Percentiles rank a stretch among this genome's conserved stretches.
These are phyloP conservation scores for Ormyrus nitidulus DNA, from an alignment of 2,888 invertebrate genomes.

Conservation along the genomic window DNA sequence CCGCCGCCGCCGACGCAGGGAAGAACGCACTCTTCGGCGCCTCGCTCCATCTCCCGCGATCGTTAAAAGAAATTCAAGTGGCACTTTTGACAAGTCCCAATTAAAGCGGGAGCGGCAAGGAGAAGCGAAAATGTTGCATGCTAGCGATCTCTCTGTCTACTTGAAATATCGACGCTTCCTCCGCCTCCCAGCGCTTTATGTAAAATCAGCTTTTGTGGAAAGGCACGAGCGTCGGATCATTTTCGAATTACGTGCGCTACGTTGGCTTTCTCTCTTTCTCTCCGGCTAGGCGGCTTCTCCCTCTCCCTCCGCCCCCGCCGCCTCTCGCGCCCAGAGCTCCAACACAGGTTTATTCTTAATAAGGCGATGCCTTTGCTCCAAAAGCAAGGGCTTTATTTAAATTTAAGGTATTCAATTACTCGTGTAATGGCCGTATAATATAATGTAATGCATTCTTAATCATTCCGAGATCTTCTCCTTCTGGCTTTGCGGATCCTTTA, in stretches of 20 bases:
- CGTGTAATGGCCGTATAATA: constrained; percentile 36
- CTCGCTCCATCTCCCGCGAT: constrained; percentile 28
- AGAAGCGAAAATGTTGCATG: constrained; percentile 38
- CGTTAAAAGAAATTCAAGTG: constrained; percentile 51
- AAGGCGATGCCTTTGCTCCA: constrained; percentile 34
- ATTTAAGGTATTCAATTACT: constrained; percentile 49
- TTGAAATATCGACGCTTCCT: constrained; percentile 26
- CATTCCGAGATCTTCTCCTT: not conserved
- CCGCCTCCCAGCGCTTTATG: constrained; percentile 29
- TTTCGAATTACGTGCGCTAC: constrained; percentile 44
- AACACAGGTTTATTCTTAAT: constrained; percentile 43
- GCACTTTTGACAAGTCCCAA: constrained; percentile 54
- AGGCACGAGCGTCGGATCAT: constrained; percentile 33
- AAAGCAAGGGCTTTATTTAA: constrained; percentile 43
- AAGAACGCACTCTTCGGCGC: constrained; percentile 5
- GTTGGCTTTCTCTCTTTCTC: not conserved
- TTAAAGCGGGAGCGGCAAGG: constrained; percentile 37
- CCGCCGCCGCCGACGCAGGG: no score
- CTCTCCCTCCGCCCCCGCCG: not conserved
- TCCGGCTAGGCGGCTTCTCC: not conserved
- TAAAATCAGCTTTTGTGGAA: constrained; percentile 49
- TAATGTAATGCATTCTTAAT: constrained; percentile 29
- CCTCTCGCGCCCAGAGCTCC: not conserved
- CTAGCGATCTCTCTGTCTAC: not conserved
- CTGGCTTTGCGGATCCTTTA: no score